Evolutionary conservation across 2,888 invertebrate genomes (phyloP).

Genomic region (Troglohyphantes excavatus): DNA sequence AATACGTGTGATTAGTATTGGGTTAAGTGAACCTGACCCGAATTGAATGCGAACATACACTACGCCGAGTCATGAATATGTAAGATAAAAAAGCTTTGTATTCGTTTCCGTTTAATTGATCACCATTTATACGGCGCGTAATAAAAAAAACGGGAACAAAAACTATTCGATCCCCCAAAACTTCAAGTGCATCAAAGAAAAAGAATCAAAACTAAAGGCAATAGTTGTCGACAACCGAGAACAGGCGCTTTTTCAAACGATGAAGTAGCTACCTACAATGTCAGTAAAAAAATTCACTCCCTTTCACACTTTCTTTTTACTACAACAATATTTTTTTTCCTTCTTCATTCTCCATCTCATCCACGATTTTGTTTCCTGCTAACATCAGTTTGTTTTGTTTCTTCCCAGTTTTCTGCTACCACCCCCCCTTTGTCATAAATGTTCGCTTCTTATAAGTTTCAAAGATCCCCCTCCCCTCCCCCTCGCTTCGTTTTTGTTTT

Average conservation of each 20-base stretch:
- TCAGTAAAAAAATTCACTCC: conserved; percentile 32
- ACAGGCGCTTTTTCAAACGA: conserved; percentile 73
- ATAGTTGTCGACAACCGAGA: conserved; percentile 64
- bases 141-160: conserved; percentile 39
- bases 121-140: conserved; percentile 15
- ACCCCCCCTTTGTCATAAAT: conserved; percentile 68
- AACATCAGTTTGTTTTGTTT: conserved; percentile 74
- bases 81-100: background rate
- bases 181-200: conserved; percentile 26
- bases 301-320: conserved; percentile 66
- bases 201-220: conserved; percentile 51
- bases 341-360: conserved; percentile 1
- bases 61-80: no score
- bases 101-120: conserved; percentile 3
- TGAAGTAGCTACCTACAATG: conserved; percentile 66
- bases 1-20: no score
- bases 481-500: conserved; percentile 43
- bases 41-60: no score
- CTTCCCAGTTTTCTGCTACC: conserved; percentile 45
- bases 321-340: conserved; percentile 69
- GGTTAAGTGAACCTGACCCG: no score
- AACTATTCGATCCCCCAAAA: conserved; percentile 47
- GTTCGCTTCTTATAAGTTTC: conserved; percentile 76
- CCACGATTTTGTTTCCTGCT: conserved; percentile 68
- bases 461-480: conserved; percentile 30